A percentile compares a stretch with the other conserved stretches of the same genome.
These are phyloP conservation scores for Chloroceryle inda DNA, from an alignment of 2,797 vertebrate species.

Conservation along the genomic window DNA sequence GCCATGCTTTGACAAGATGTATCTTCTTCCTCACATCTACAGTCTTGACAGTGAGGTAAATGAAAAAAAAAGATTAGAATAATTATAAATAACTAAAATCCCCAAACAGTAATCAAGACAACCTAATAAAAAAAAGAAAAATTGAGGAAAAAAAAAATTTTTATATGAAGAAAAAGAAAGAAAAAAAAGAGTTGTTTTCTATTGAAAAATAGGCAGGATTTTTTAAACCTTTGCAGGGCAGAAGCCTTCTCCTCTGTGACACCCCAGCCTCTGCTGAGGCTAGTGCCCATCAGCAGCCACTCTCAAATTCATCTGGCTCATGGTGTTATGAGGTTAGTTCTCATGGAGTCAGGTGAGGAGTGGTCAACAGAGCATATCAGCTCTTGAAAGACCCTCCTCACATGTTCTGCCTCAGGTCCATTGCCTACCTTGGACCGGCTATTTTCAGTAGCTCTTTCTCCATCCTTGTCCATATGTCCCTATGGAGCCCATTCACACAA, in stretches of 20 bases:
- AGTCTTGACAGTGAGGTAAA: neutral
- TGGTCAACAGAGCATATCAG: neutral
- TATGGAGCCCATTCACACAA: neutral
- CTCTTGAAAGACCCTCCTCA: neutral
- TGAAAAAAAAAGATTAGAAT: neutral
- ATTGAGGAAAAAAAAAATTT: neutral
- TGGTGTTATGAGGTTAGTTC: neutral
- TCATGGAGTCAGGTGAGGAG: accelerated
- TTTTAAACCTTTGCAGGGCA: neutral
- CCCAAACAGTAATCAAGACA: neutral
- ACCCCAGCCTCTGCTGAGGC: neutral
- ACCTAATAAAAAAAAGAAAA: neutral
- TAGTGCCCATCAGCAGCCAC: accelerated
- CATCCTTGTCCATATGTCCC: accelerated
- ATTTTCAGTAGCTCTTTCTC: neutral
- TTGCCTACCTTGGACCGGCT: accelerated
- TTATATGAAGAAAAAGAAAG: accelerated
- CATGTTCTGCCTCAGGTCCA: neutral
- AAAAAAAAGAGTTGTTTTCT: accelerated
- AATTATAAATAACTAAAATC: neutral
- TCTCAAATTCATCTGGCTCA: accelerated
- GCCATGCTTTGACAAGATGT: neutral
- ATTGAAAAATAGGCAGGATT: neutral
- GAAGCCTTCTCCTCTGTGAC: neutral
- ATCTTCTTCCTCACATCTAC: neutral